phyloP scores from a whole-genome alignment of 2,888 invertebrate genomes.

The Villa cingulata region DNA sequence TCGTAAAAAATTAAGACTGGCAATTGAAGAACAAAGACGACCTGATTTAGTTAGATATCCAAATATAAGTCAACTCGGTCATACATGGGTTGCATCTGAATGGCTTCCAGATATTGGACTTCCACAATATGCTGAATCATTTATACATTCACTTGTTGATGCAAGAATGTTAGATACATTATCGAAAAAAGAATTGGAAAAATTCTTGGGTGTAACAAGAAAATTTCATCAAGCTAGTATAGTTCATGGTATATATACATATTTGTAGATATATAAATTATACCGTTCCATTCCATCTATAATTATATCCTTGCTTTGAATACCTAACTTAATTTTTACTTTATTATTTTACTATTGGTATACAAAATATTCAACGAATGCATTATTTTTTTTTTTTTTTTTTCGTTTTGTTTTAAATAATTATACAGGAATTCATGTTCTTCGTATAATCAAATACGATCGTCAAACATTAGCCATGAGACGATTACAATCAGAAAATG shows the following conservation, averaged over 20 bases:
- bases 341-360: no score
- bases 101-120: slow-evolving; percentile 87
- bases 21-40: slow-evolving; percentile 83
- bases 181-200: slow-evolving; percentile 88
- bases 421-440: slow-evolving; percentile 54
- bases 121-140: slow-evolving; percentile 77
- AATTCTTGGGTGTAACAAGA: slow-evolving; percentile 78
- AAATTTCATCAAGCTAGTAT: slow-evolving; percentile 93
- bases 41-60: slow-evolving; percentile 79
- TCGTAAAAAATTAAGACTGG: slow-evolving; percentile 79
- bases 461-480: slow-evolving; percentile 77
- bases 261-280: no score
- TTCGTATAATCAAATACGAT: slow-evolving; percentile 85
- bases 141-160: slow-evolving; percentile 80
- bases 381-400: neutral
- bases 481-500: slow-evolving; percentile 74
- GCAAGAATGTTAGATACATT: slow-evolving; percentile 86
- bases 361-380: no score
- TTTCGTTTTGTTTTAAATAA: neutral
- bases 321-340: no score
- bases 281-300: no score
- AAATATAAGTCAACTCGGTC: slow-evolving; percentile 71
- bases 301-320: no score
- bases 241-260: slow-evolving; percentile 62
- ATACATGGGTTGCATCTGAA: slow-evolving; percentile 87